Base-by-base conservation (phyloP, 2,888 invertebrate genomes). In the Agonopterix arenella region DNA sequence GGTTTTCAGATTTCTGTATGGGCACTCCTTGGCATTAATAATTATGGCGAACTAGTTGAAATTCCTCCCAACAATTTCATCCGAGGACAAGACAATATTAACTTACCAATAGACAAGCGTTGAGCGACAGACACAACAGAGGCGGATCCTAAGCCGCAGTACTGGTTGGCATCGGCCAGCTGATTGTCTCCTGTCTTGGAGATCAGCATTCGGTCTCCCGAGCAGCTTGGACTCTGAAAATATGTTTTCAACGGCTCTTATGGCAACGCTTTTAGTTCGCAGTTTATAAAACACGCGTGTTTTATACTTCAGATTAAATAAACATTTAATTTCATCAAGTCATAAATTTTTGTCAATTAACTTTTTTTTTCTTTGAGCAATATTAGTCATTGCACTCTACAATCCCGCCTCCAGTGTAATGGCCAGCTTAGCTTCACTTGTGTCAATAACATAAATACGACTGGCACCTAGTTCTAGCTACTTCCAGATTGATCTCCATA, bases 61-160 rank as follows among this genome's bases (percentile, higher is more conserved):
- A 13, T 10, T 8, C 38, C 38, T 8, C 8, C 9, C 38, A 38
- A 10, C 1, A 1, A 38, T 8, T 10, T 9, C 38, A 38, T 38
- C 38, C 10, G 38, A 2, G 38, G 38, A 38, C 2, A 8, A 38
- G 38, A 38, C 40, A 40, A 2, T 1, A 40, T 7, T 40, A 8
- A 57, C 70, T 36, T 50, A 84, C 85, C 84, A 0, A 79, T 0
- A 45, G 48, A 53, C 0, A 76, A 49, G 10, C 11, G 56, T 41
- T 62, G 72, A 8, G 46, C 61, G 0, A 47, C 56, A 0, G 85
- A 84, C 0, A 62, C 52, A 0, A 54, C 62, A 1, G 53, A 53
- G 0, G 80, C 28, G 0, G 68, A 51, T 0, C 91, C 90, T 0
- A 47, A 55, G 1, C 92, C 93, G 61, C 93, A 93, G 61, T 91